Conservation (phyloP, 2,113 vertebrate species). For the Lynx canadensis region DNA sequence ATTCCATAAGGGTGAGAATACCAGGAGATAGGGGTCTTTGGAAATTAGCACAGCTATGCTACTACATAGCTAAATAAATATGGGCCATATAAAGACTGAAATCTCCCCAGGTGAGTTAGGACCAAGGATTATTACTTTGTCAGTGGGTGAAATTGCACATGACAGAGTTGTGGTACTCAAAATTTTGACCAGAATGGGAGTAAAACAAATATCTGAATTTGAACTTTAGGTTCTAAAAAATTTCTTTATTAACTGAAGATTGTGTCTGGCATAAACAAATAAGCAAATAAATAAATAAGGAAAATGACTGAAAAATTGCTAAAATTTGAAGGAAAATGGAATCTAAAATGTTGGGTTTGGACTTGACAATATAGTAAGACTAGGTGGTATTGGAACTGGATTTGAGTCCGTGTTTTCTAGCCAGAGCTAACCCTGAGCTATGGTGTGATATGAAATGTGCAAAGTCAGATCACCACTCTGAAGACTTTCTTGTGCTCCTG, state of each 20-base stretch:
- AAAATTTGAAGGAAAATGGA: neutral
- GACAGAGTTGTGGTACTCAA: neutral
- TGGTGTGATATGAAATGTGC: neutral
- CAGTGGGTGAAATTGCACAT: neutral
- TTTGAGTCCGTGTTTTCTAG: neutral
- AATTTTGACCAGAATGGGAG: neutral
- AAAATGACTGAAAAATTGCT: neutral
- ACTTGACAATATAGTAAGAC: neutral
- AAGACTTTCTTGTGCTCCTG: neutral
- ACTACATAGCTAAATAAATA: neutral
- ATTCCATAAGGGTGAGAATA: neutral
- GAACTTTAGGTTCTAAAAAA: neutral
- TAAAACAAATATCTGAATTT: slow-evolving; percentile 26
- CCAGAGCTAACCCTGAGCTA: neutral
- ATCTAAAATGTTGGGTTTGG: slow-evolving; percentile 3
- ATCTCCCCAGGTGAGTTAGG: neutral
- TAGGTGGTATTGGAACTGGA: neutral
- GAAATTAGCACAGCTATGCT: neutral
- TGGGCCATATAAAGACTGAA: neutral
- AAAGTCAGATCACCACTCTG: neutral
- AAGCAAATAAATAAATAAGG: neutral
- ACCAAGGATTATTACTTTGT: neutral
- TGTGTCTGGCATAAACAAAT: neutral
- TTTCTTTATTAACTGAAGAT: slow-evolving; percentile 23
- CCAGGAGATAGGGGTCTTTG: neutral